A percentile compares a stretch with the other conserved stretches of the same genome.
These are phyloP conservation scores for Leptosomus discolor DNA, from an alignment of 2,113 vertebrate species.

Conservation along the genomic window DNA sequence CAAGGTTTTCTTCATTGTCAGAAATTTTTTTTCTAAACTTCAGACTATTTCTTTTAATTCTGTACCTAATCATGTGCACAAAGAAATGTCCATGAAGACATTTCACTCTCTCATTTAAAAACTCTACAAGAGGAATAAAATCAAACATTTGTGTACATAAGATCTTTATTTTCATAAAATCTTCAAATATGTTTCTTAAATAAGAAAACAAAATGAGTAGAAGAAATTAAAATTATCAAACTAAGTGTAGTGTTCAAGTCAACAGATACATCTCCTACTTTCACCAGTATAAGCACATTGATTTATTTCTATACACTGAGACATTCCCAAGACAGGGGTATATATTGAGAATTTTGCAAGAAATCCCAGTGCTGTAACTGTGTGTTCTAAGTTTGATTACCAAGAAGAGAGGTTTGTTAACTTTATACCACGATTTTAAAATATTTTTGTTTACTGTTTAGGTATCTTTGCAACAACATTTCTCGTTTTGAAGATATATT, in stretches of 20 bases:
- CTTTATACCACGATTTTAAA: background rate
- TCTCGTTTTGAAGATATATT: background rate
- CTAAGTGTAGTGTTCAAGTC: background rate
- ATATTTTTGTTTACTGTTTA: background rate
- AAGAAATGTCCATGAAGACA: background rate
- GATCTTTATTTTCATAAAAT: background rate
- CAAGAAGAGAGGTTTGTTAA: background rate
- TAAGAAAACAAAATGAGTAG: background rate
- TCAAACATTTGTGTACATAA: background rate
- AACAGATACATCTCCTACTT: background rate
- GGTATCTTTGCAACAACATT: background rate
- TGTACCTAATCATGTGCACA: accelerated
- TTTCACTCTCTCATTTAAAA: background rate
- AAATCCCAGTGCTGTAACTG: background rate
- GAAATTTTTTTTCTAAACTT: background rate
- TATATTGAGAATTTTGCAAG: background rate
- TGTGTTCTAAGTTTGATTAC: background rate
- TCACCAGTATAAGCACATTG: background rate
- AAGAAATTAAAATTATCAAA: background rate
- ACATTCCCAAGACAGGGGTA: background rate
- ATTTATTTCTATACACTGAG: background rate
- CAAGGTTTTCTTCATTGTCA: background rate
- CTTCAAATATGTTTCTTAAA: background rate
- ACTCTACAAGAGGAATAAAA: background rate
- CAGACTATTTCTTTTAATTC: background rate